A percentile compares a stretch with the other conserved stretches of the same genome.
phyloP scores from a whole-genome alignment of 1,140 invertebrate species.

The Lordiphosa mommai region DNA sequence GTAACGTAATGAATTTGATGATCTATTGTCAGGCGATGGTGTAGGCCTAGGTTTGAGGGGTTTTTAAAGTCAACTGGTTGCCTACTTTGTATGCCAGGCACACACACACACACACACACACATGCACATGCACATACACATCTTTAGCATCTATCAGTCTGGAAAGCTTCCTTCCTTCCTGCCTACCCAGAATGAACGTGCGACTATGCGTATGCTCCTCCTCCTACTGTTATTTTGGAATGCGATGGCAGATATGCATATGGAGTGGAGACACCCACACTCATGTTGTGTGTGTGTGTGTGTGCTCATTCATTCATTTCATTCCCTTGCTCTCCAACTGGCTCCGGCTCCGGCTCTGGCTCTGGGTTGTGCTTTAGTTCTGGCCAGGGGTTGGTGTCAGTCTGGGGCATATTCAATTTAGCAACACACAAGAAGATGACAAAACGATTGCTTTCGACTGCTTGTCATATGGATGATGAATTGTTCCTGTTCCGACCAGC shows the following conservation, averaged over 20 bases:
- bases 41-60: conserved; percentile 28
- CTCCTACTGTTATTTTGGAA: conserved; percentile 60
- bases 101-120: neutral
- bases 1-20: conserved; percentile 76
- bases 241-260: conserved; percentile 72
- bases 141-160: conserved; percentile 75
- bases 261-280: conserved; percentile 34
- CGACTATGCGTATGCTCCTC: conserved; percentile 50
- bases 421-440: conserved; percentile 76
- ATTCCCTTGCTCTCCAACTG: conserved; percentile 1
- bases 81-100: conserved; percentile 63
- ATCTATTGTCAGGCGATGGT: conserved; percentile 54
- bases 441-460: conserved; percentile 77
- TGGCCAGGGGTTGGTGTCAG: neutral
- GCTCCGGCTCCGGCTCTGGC: conserved; percentile 30
- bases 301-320: conserved; percentile 70
- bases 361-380: conserved; percentile 10
- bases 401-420: conserved; percentile 67
- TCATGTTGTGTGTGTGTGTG: neutral
- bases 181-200: conserved; percentile 49
- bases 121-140: conserved; percentile 15
- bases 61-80: conserved; percentile 68
- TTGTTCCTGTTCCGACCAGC: conserved; percentile 66
- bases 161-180: conserved; percentile 71
- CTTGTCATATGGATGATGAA: conserved; percentile 75